Percentiles rank a stretch among this genome's conserved stretches.
Evolutionary conservation across 2,888 invertebrate species (phyloP).

Genomic region (Pammene fasciana): DNA sequence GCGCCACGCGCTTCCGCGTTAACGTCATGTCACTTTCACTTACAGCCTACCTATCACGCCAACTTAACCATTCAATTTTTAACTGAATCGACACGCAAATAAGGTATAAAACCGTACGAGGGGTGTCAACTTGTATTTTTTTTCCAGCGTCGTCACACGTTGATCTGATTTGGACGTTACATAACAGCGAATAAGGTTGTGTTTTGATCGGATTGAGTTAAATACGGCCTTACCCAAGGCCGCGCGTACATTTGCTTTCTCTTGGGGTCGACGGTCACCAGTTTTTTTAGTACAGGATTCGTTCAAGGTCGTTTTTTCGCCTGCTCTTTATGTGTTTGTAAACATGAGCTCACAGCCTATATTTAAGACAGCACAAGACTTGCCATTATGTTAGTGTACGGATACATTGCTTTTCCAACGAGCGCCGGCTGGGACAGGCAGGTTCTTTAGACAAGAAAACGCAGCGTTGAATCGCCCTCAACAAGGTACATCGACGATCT

Average conservation of each 20-base stretch:
- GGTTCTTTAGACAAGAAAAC: too few relatives aligned
- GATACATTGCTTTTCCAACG: not conserved
- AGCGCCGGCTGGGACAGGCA: not conserved
- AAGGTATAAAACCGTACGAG: not conserved
- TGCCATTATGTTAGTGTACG: not conserved
- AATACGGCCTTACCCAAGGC: constrained; percentile 33
- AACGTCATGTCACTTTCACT: constrained; percentile 38
- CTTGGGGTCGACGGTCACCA: constrained; percentile 39
- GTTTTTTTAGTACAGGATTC: constrained; percentile 32
- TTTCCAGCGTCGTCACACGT: constrained; percentile 4
- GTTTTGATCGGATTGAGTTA: constrained; percentile 3
- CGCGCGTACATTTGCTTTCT: constrained; percentile 39
- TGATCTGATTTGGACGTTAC: constrained; percentile 22
- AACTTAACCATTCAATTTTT: constrained; percentile 2
- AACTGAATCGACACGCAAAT: not conserved
- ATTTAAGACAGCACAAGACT: not conserved
- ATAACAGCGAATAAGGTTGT: constrained; percentile 19
- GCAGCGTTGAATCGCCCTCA: too few relatives aligned
- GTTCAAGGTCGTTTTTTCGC: constrained; percentile 37
- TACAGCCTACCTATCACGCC: constrained; percentile 16
- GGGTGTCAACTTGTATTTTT: constrained; percentile 2
- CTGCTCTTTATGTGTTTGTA: constrained; percentile 19
- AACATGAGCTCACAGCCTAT: constrained; percentile 12
- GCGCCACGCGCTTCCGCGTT: constrained; percentile 28
- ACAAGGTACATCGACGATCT: too few relatives aligned